These are phyloP conservation scores for Antigone vipio DNA, from an alignment of 2,113 vertebrate genomes.

Conservation along the genomic window DNA sequence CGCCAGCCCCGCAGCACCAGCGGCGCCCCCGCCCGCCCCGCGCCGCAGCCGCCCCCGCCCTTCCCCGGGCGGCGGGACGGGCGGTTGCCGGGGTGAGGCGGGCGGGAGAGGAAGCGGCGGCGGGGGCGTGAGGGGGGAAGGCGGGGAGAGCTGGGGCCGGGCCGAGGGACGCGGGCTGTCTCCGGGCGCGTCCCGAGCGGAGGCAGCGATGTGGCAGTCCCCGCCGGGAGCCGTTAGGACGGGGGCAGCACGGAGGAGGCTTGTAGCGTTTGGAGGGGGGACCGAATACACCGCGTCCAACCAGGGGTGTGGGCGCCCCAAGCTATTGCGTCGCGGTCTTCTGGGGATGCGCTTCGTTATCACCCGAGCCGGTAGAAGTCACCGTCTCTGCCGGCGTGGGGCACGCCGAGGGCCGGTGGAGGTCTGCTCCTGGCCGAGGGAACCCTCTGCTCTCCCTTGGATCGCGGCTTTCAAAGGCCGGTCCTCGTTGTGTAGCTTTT, in stretches of 20 bases:
- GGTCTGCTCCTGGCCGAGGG: not conserved
- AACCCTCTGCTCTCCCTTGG: not conserved
- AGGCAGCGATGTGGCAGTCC: not conserved
- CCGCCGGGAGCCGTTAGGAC: not conserved
- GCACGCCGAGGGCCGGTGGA: not conserved
- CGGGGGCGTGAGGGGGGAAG: not conserved
- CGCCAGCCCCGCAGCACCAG: too few species aligned
- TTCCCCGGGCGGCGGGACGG: too few species aligned
- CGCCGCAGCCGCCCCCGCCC: not conserved
- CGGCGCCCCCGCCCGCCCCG: not conserved
- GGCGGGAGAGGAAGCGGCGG: not conserved
- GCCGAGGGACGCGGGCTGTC: not conserved
- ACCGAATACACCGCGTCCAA: accelerated
- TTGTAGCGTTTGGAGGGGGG: too few species aligned
- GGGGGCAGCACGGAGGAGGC: accelerated
- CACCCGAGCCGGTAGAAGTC: not conserved
- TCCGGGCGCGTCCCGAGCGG: not conserved
- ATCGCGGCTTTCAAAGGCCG: not conserved
- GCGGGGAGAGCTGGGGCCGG: not conserved
- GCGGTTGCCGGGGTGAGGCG: not conserved
- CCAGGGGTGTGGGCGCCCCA: too few species aligned
- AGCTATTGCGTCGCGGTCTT: not conserved
- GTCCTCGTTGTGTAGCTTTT: not conserved
- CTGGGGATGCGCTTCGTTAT: not conserved
- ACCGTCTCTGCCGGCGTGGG: not conserved